Evolutionary conservation across 2,888 invertebrate genomes (phyloP), one percentile per base, ranked within the genome.

Genomic region (Acanthoscelides obtectus): DNA sequence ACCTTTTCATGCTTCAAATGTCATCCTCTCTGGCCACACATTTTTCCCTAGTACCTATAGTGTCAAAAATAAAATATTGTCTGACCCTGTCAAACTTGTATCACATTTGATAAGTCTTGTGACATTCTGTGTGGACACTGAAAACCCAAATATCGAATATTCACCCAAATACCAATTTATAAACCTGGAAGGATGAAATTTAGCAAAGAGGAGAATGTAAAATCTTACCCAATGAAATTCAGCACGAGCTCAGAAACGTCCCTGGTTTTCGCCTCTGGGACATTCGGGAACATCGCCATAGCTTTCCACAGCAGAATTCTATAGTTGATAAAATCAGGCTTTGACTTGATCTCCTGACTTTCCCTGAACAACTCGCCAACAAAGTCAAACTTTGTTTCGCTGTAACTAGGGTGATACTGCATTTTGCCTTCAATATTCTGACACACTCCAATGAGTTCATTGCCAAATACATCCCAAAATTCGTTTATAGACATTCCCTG

Each of bases 241-340:
- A 97, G 87, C 78, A 98, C 92, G n/a, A 96, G 80, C 3, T 91
- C 89, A 0, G 94, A 92, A 20, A 97, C 85, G 82, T 95, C 93
- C 69, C 93, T 89, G 79, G 96, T 96, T 83, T 91, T 93, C 0
- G 90, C 87, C 85, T 97, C 96, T 79, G 92, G 93, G 17, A 94
- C 87, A 75, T 91, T 90, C 2, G 93, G 88, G 82, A 96, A 93
- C 75, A 88, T 86, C 0, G 88, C 86, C 89, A 97, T 90, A 22
- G 92, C 88, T 84, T 93, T 92, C 91, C 96, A 93, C n/a, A 98
- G 83, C 70, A 95, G 87, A 76, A 92, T 88, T 77, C 96, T 90
- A 82, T 94, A 94, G 83, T 95, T 94, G 8, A 88, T 85, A 78
- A 89, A 88, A 86, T 96, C 94, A 0, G 93, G 88, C 76, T 89